Conservation (phyloP, 2,888 invertebrate species). For the Drosophila neonasuta region DNA sequence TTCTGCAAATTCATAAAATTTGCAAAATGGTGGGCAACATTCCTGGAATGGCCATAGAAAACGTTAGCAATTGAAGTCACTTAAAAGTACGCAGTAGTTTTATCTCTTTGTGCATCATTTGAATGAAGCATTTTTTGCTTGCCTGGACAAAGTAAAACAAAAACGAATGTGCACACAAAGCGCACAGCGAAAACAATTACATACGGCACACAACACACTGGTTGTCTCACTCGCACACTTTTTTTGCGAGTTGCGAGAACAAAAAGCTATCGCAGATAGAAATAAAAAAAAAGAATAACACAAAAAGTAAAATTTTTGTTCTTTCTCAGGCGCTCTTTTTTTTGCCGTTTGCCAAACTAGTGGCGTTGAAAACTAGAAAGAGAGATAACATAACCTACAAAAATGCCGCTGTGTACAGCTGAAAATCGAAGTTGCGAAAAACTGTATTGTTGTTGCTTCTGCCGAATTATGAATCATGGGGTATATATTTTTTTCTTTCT, state of each 20-base stretch:
- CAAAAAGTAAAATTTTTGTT: conserved; percentile 43
- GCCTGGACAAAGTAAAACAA: conserved; percentile 58
- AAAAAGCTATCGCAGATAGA: conserved; percentile 47
- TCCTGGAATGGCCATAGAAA: background rate
- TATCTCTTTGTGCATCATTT: conserved; percentile 4
- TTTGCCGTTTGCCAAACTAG: conserved; percentile 13
- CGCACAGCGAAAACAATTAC: conserved; percentile 57
- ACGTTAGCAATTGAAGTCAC: background rate
- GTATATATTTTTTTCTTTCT: conserved; percentile 20
- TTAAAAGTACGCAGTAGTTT: background rate
- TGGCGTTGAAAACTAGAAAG: conserved; percentile 33
- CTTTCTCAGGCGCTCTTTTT: conserved; percentile 29
- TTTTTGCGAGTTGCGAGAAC: conserved; percentile 51
- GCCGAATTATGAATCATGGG: conserved; percentile 55
- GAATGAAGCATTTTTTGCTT: background rate
- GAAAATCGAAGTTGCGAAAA: conserved; percentile 45
- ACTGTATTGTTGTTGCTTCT: conserved; percentile 37
- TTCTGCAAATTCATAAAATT: background rate
- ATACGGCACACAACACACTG: conserved; percentile 24
- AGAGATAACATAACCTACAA: conserved; percentile 53
- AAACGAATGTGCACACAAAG: conserved; percentile 65
- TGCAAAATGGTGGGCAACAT: background rate
- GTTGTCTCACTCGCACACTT: conserved; percentile 64
- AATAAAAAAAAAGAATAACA: conserved; percentile 35
- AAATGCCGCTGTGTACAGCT: conserved; percentile 23